Evolutionary conservation across 2,888 invertebrate species (phyloP), one percentile per base, ranked within the genome.

Genomic region (Dynastes grantii): DNA sequence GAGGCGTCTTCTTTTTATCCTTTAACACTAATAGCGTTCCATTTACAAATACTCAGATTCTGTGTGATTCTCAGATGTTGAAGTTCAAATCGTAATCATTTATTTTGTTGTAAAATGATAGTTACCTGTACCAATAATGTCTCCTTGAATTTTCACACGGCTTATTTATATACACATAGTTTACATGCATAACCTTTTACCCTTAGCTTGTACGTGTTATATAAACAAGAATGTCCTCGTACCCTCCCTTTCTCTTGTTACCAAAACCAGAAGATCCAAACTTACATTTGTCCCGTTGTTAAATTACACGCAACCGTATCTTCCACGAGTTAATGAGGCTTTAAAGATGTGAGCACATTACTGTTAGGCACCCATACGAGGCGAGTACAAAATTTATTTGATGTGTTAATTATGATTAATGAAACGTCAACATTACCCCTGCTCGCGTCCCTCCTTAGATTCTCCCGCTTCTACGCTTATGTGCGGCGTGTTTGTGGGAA

Each of bases 401-500:
- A 78, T 71, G 77, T 78, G 77, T 71, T 78, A 78, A 78, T 78
- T 78, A 61, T 78, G 67, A 78, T 78, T 78, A 78, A 78, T 78
- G 78, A 78, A 76, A 78, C 76, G 78, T 78, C 76, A 78, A 78
- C 78, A 78, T 67, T 67, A 51, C 64, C 71, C 67, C 61, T 63
- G 55, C 55, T 37, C 32, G 32, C 32, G 32, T 37, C 5, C 32
- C 32, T 22, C 5, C 16, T 22, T 8, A 58, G 22, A 45, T 45
- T 45, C 45, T 8, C 45, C 45, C 45, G 11, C 9, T 37, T 40
- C 13, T 67, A 45, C 40, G 40, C 45, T 1, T 58, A 55, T 71
- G 37, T 37, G 32, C 37, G 71, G 71, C 37, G 61, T 71, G 71
- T 71, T 58, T 70, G 78, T 78, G 78, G 78, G 78, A 78, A 78